Evolutionary conservation across 1,140 invertebrate species (phyloP), one percentile per base, ranked within the genome.

Genomic region (Aphis gossypii): DNA sequence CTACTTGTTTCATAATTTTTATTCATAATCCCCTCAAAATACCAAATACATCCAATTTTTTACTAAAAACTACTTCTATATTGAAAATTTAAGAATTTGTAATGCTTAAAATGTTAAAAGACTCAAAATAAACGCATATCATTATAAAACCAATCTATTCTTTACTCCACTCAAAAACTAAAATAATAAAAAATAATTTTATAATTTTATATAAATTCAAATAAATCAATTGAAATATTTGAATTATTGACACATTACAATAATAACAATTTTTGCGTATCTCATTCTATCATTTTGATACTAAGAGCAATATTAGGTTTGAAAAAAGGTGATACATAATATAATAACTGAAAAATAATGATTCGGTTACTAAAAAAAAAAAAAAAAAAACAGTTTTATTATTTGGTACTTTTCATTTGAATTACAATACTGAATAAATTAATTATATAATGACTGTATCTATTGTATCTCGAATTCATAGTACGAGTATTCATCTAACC

Each of bases 211-310:
- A 68, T 14, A 14, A 68, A 68, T 56, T 56, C 3, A 68, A n/a
- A 68, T 68, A 68, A 68, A 68, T 68, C 30, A n/a, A 68, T 68
- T 68, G 60, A 68, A n/a, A 68, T 68, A 68, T 68, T 68, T n/a
- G 3, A 68, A 68, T 68, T 9, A 68, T 68, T 68, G 30, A 68
- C 30, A 4, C 1, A 68, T 68, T 68, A 60, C 1, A 25, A 30
- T 30, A 68, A 68, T 30, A 68, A 68, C n/a, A 68, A 30, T 14
- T n/a, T 11, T n/a, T 68, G 30, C 11, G 11, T n/a, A n/a, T 68
- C 60, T 68, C 14, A 68, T 68, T 30, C 30, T 3, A 9, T 30
- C 60, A 30, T 30, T 4, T 30, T 5, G 30, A 68, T 68, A 14
- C 0, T 14, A 68, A 68, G 11, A 68, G 5, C 7, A n/a, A 68